Percentiles rank a stretch among this genome's conserved stretches.
These are phyloP conservation scores for Lontra canadensis DNA, from an alignment of 2,113 vertebrate species.

Conservation along the genomic window DNA sequence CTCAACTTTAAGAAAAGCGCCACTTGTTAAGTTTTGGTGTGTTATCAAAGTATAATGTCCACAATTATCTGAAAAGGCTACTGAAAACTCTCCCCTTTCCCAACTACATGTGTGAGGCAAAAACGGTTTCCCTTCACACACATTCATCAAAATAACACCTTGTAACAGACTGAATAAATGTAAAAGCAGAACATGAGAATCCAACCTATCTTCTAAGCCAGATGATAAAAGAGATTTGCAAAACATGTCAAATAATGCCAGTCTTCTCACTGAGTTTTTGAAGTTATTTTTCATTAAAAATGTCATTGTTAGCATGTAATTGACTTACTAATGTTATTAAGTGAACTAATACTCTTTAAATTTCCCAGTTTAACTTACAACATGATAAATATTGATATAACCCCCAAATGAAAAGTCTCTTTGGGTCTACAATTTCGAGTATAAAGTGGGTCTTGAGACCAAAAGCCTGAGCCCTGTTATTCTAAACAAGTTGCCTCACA, in stretches of 20 bases:
- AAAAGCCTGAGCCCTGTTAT: not conserved
- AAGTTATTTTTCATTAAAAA: conserved; percentile 27
- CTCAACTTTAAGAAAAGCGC: not conserved
- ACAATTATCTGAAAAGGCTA: not conserved
- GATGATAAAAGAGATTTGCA: not conserved
- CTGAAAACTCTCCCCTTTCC: not conserved
- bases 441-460: not conserved
- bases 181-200: not conserved
- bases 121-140: not conserved
- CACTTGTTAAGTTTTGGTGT: not conserved
- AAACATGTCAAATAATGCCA: not conserved
- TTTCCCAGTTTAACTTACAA: not conserved
- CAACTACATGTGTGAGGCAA: not conserved
- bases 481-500: not conserved
- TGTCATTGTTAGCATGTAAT: not conserved
- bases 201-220: not conserved
- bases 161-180: not conserved
- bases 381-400: not conserved
- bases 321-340: not conserved
- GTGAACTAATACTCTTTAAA: not conserved
- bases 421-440: not conserved
- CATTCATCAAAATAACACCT: not conserved
- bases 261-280: not conserved
- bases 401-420: not conserved
- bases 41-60: not conserved